Evolutionary conservation across 2,797 vertebrate genomes (phyloP).

Genomic region (Hafferia zeledoni): DNA sequence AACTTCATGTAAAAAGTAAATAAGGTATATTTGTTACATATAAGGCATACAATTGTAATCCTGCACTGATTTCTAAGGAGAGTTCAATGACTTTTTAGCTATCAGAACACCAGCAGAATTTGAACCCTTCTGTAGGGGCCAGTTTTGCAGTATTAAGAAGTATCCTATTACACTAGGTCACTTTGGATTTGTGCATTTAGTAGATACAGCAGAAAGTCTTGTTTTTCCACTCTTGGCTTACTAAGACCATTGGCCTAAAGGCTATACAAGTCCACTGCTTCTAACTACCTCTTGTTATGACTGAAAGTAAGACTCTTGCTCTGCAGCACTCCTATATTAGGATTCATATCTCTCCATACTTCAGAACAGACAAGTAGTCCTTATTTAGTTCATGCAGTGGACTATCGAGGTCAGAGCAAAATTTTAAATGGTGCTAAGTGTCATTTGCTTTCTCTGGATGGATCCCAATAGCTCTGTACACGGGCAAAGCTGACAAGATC

Average conservation of each 20-base stretch:
- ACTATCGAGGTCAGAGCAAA: background rate
- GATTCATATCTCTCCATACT: slow-evolving; percentile 24
- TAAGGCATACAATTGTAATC: background rate
- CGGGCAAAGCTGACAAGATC: background rate
- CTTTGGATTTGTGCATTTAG: background rate
- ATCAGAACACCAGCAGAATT: background rate
- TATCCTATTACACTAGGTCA: background rate
- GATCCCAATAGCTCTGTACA: background rate
- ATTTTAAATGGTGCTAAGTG: background rate
- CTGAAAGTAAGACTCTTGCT: background rate
- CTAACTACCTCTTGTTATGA: slow-evolving; percentile 1
- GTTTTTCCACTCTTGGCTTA: background rate
- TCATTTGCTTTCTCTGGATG: slow-evolving; percentile 38
- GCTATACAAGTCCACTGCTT: background rate
- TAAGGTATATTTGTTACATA: background rate
- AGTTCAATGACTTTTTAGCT: background rate
- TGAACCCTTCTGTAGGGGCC: background rate
- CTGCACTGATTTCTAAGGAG: background rate
- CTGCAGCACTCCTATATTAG: slow-evolving; percentile 52
- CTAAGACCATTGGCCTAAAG: background rate
- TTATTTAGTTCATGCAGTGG: slow-evolving; percentile 55
- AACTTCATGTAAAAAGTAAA: background rate
- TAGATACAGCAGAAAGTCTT: background rate
- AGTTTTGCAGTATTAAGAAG: background rate
- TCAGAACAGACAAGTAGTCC: slow-evolving; percentile 23